These are phyloP conservation scores for Meiosimyza platycephala DNA, from an alignment of 2,888 invertebrate species.

Conservation along the genomic window DNA sequence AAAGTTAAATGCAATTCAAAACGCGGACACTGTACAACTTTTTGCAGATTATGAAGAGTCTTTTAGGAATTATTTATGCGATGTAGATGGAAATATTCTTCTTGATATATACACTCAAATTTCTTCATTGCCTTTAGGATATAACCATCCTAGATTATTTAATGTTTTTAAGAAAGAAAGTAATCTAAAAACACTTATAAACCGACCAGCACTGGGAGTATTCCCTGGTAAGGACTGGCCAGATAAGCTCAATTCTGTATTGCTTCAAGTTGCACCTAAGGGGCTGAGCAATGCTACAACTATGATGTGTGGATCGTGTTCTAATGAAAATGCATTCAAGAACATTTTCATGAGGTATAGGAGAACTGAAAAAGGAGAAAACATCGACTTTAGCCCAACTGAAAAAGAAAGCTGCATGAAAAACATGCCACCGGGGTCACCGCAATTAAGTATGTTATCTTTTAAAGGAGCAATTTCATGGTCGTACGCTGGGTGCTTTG, in stretches of 20 bases:
- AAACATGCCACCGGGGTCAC: constrained; percentile 89
- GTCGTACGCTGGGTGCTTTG: constrained; percentile 88
- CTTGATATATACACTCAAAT: constrained; percentile 96
- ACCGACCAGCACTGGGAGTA: constrained; percentile 95
- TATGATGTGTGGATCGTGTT: constrained; percentile 98
- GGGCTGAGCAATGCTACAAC: constrained; percentile 85
- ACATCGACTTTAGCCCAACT: constrained; percentile 76
- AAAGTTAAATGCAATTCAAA: constrained; percentile 75
- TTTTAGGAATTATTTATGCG: constrained; percentile 92
- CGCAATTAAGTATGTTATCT: constrained; percentile 67
- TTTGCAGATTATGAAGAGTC: constrained; percentile 95
- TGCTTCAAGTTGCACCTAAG: constrained; percentile 82
- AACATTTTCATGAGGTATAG: constrained; percentile 90
- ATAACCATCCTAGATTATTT: constrained; percentile 91
- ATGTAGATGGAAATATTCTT: constrained; percentile 86
- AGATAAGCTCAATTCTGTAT: constrained; percentile 75
- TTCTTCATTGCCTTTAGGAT: constrained; percentile 88
- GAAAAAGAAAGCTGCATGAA: constrained; percentile 85
- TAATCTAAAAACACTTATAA: constrained; percentile 80
- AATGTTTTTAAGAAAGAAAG: constrained; percentile 78
- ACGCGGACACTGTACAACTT: constrained; percentile 82
- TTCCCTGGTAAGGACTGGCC: constrained; percentile 94
- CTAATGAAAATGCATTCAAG: constrained; percentile 97
- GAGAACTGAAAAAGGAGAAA: constrained; percentile 78
- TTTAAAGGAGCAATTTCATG: constrained; percentile 92